Conservation (phyloP, 2,888 invertebrate species). For the Griposia aprilina region DNA sequence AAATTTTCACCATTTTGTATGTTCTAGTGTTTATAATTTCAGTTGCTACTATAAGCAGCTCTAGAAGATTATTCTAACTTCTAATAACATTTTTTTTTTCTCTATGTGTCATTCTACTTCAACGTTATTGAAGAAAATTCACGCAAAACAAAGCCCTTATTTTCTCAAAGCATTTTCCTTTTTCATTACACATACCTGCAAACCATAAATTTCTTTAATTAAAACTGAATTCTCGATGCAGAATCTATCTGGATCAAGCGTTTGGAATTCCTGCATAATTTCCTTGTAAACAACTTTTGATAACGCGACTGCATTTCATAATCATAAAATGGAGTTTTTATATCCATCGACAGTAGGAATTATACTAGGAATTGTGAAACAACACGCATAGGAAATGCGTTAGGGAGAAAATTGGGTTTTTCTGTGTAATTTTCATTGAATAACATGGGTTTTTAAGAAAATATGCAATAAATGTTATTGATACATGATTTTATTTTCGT, state of each 20-base stretch:
- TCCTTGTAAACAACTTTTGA: conserved; percentile 57
- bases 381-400: conserved; percentile 49
- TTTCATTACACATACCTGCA: too few relatives aligned
- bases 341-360: conserved; percentile 51
- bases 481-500: too few relatives aligned
- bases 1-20: too few relatives aligned
- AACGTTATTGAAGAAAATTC: conserved; percentile 1
- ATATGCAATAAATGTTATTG: too few relatives aligned
- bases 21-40: too few relatives aligned
- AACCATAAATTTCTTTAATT: conserved; percentile 35
- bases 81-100: too few relatives aligned
- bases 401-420: background rate
- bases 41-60: too few relatives aligned
- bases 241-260: conserved; percentile 48
- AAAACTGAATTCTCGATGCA: conserved; percentile 42
- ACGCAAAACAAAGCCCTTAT: background rate
- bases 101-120: background rate
- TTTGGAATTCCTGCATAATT: conserved; percentile 62
- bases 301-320: conserved; percentile 56
- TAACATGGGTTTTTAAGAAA: too few relatives aligned
- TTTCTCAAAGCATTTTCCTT: conserved; percentile 3
- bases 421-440: background rate
- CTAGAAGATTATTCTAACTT: too few relatives aligned
- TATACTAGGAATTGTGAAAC: conserved; percentile 44
- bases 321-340: conserved; percentile 63